Evolutionary conservation across 2,113 vertebrate species (phyloP).

Genomic region (Muntiacus reevesi): DNA sequence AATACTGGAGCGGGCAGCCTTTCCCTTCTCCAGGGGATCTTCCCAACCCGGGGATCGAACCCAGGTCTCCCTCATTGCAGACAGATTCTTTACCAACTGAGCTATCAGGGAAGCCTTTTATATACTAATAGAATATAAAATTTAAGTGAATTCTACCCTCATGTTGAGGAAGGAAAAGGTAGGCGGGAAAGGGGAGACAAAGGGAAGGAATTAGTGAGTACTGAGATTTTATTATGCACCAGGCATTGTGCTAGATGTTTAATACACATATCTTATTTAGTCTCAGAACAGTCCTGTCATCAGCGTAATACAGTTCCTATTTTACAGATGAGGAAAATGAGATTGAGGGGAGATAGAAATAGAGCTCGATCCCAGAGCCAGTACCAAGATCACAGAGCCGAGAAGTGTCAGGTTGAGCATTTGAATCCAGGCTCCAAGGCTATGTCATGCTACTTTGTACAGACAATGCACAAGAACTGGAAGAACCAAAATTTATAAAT

Average conservation of each 20-base stretch:
- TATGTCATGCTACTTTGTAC: not conserved
- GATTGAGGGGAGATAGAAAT: not conserved
- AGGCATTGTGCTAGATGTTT: not conserved
- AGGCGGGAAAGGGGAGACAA: not conserved
- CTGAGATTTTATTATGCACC: not conserved
- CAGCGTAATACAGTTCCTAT: not conserved
- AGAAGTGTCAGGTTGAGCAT: not conserved
- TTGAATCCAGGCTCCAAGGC: not conserved
- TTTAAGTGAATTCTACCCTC: not conserved
- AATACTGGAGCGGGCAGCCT: not conserved
- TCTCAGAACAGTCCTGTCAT: not conserved
- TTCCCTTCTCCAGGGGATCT: not conserved
- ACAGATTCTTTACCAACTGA: not conserved
- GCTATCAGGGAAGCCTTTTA: not conserved
- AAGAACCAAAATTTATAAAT: slow-evolving; percentile 50
- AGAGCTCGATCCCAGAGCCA: not conserved
- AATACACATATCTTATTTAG: not conserved
- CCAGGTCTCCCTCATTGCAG: not conserved
- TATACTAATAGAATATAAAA: not conserved
- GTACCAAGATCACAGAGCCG: not conserved
- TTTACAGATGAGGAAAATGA: not conserved
- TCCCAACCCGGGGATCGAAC: not conserved
- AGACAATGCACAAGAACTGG: not conserved
- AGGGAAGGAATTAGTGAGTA: not conserved
- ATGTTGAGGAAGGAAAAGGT: not conserved